Conservation (phyloP, 2,888 invertebrate genomes). For the Formica aserva region DNA sequence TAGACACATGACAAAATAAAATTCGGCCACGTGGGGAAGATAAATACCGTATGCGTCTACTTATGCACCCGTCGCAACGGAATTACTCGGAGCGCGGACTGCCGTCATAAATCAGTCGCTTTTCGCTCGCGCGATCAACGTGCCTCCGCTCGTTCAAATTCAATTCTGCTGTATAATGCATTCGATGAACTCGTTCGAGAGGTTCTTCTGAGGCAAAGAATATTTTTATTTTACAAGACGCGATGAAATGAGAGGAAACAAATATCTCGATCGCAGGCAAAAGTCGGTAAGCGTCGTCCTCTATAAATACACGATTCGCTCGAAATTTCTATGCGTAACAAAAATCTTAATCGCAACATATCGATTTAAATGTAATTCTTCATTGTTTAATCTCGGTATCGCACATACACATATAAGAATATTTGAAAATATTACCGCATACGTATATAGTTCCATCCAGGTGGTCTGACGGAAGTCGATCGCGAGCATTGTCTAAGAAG, state of each 20-base stretch:
- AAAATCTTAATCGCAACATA: neutral
- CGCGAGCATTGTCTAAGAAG: constrained; percentile 23
- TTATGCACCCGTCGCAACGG: constrained; percentile 58
- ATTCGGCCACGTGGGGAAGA: constrained; percentile 28
- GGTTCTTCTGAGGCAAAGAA: neutral
- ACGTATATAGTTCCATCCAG: constrained; percentile 3
- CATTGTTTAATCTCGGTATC: neutral
- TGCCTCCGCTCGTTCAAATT: constrained; percentile 57
- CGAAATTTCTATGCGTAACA: neutral
- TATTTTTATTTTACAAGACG: constrained; percentile 4
- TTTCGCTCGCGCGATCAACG: constrained; percentile 61
- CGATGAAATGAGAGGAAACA: neutral
- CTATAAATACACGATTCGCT: neutral
- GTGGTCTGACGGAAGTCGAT: constrained; percentile 59
- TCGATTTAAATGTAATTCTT: neutral
- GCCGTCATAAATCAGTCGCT: constrained; percentile 66
- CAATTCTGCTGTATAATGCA: constrained; percentile 65
- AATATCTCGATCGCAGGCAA: neutral
- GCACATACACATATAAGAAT: neutral
- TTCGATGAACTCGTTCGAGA: constrained; percentile 52
- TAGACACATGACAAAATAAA: constrained; percentile 19
- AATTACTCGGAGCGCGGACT: constrained; percentile 61
- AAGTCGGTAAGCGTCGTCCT: neutral
- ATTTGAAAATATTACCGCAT: constrained; percentile 10
- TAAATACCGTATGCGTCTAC: constrained; percentile 41